These are phyloP conservation scores for Gopherus flavomarginatus DNA, from an alignment of 2,113 vertebrate genomes.

Conservation along the genomic window DNA sequence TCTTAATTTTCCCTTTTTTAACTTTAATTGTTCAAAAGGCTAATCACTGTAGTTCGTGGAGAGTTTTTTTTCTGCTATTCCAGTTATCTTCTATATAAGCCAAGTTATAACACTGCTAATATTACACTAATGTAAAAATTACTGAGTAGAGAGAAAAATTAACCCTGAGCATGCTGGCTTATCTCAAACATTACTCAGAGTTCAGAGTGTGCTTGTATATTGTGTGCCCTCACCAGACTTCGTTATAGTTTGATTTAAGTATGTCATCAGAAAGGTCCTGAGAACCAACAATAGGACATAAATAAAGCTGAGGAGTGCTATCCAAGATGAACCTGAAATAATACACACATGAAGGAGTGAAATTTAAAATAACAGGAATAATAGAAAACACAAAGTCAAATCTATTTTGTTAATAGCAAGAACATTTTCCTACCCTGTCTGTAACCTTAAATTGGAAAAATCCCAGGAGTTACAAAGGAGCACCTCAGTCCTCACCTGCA, in stretches of 20 bases:
- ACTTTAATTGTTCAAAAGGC: neutral
- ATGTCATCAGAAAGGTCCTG: neutral
- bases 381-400: neutral
- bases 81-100: neutral
- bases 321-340: neutral
- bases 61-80: neutral
- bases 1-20: neutral
- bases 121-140: fast-evolving
- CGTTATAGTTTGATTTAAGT: neutral
- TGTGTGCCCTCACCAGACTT: neutral
- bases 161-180: neutral
- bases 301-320: neutral
- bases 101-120: neutral
- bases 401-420: neutral
- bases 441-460: neutral
- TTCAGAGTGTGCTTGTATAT: neutral
- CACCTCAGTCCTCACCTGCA: neutral
- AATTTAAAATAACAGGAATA: neutral
- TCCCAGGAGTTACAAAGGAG: neutral
- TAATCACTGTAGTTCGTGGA: neutral
- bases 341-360: neutral
- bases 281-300: neutral
- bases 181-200: neutral
- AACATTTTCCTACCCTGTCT: neutral
- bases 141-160: neutral